phyloP scores from a whole-genome alignment of 2,113 vertebrate genomes.

The Poecilia latipinna region DNA sequence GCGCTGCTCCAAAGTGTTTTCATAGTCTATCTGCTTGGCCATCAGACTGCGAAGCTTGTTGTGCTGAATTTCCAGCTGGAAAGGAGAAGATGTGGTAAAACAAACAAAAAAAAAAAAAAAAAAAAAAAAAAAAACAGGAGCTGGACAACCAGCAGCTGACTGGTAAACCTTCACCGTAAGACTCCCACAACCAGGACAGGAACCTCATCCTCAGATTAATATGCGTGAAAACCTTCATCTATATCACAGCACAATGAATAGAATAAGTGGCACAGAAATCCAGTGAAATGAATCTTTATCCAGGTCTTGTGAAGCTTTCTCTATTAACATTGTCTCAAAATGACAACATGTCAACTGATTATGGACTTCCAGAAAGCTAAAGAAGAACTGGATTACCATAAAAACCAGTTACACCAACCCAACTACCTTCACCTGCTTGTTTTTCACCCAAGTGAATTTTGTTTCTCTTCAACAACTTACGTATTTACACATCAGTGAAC shows the following conservation, averaged over 20 bases:
- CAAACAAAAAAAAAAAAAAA: no score
- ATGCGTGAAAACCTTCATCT: not conserved
- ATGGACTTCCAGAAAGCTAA: not conserved
- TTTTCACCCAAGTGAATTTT: constrained; percentile 38
- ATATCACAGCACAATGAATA: not conserved
- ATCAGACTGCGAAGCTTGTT: constrained; percentile 90
- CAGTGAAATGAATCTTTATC: not conserved
- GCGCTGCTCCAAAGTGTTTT: constrained; percentile 85
- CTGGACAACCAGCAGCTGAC: not conserved
- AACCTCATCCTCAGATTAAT: not conserved
- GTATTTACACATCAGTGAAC: constrained; percentile 50
- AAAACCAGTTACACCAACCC: constrained; percentile 17
- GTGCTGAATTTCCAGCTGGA: constrained; percentile 89
- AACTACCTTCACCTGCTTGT: not conserved
- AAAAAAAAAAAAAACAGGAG: not conserved
- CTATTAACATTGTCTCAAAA: not conserved
- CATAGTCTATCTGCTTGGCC: constrained; percentile 91
- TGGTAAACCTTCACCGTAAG: not conserved
- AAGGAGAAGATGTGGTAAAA: not conserved
- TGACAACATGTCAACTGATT: not conserved
- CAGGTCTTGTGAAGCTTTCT: not conserved
- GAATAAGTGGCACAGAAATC: not conserved
- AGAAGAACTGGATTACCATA: constrained; percentile 16
- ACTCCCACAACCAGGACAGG: constrained; percentile 7
- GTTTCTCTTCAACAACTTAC: constrained; percentile 56